These are phyloP conservation scores for Spondyliosoma cantharus DNA, from an alignment of 2,797 vertebrate species.

Conservation along the genomic window DNA sequence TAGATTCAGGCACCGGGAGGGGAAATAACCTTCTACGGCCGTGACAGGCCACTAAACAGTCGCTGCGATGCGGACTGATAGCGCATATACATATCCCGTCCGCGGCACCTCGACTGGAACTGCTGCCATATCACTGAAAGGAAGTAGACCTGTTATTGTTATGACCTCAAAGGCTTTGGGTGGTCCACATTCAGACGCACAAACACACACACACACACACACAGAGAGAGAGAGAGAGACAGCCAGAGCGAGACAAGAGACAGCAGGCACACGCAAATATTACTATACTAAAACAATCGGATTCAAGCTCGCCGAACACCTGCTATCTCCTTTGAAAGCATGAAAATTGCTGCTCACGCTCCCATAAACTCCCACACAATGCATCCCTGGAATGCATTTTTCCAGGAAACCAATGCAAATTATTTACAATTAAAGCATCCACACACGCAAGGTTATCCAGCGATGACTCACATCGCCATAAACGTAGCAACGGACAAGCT, in stretches of 20 bases:
- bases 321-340: slow-evolving; percentile 43
- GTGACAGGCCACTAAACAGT: slow-evolving; percentile 74
- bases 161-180: slow-evolving; percentile 77
- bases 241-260: slow-evolving; percentile 22
- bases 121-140: slow-evolving; percentile 70
- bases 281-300: slow-evolving; percentile 34
- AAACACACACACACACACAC: slow-evolving; percentile 23
- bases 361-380: slow-evolving; percentile 30
- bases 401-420: slow-evolving; percentile 33
- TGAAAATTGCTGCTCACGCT: slow-evolving; percentile 13
- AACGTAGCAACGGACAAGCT: too few species aligned
- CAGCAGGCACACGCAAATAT: slow-evolving; percentile 46
- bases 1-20: slow-evolving; percentile 42
- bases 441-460: slow-evolving; percentile 27
- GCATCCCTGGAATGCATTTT: slow-evolving; percentile 44
- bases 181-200: slow-evolving; percentile 73
- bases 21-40: slow-evolving; percentile 47
- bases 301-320: slow-evolving; percentile 49
- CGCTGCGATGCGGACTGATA: slow-evolving; percentile 72
- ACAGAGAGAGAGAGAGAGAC: slow-evolving; percentile 23
- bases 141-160: slow-evolving; percentile 83
- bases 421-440: slow-evolving; percentile 44
- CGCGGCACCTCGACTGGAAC: slow-evolving; percentile 58
- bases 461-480: slow-evolving; percentile 6
- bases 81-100: slow-evolving; percentile 52